Evolutionary conservation across 2,888 invertebrate species (phyloP).

Genomic region (Acronicta leporina): DNA sequence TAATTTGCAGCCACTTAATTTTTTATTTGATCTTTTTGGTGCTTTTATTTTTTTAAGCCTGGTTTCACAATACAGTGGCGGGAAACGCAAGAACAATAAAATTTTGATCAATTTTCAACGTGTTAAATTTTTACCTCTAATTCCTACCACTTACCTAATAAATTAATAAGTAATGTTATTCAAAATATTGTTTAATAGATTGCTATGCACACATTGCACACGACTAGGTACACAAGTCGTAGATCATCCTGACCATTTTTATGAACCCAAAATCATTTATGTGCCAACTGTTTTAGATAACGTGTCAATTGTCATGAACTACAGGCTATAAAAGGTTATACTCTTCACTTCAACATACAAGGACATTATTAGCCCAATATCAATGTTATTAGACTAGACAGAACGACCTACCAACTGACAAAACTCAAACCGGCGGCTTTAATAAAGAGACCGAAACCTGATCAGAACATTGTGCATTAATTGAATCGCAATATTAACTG

Average conservation of each 20-base stretch:
- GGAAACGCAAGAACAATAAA: background rate
- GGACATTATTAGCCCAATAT: slow-evolving; percentile 13
- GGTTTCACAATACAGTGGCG: background rate
- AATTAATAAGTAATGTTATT: no score
- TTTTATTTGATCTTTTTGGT: slow-evolving; percentile 23
- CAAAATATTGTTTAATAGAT: no score
- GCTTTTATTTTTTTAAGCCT: slow-evolving; percentile 8
- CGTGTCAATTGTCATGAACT: no score
- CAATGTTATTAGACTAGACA: slow-evolving; percentile 48
- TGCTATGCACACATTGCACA: no score
- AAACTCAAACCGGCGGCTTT: slow-evolving; percentile 48
- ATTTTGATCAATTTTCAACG: no score
- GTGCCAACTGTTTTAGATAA: no score
- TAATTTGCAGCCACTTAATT: slow-evolving; percentile 33
- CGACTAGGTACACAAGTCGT: no score
- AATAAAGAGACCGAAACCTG: slow-evolving; percentile 71
- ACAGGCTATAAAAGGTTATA: no score
- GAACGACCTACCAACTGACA: slow-evolving; percentile 30
- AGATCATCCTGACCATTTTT: no score
- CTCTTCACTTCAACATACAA: background rate
- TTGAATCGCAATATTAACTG: slow-evolving; percentile 88
- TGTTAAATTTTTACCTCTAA: no score
- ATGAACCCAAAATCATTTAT: no score
- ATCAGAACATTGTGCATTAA: slow-evolving; percentile 80
- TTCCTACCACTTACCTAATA: no score